Evolutionary conservation across 2,113 vertebrate species (phyloP), one percentile per base, ranked within the genome.

Genomic region (Gulo gulo): DNA sequence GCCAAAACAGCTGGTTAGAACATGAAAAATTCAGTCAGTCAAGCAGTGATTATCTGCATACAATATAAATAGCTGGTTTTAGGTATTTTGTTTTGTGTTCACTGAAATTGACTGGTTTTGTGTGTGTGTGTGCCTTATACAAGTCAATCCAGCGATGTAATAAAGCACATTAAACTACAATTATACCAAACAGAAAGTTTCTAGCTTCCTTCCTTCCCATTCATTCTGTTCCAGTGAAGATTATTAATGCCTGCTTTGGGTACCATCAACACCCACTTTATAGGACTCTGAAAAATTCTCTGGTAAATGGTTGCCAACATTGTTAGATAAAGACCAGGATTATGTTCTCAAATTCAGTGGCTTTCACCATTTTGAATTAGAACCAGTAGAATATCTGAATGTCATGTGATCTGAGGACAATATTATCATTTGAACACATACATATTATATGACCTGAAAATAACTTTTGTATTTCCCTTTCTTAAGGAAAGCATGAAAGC

Each of bases 161-260:
- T 81, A 94, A 97, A 84, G 13, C 55, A 6, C 36, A 52, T 88
- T 94, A 94, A 97, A 65, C 65, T 88, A 57, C 34, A 90, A 85
- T 96, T 97, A 95, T 76, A 26, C 14, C 74, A 91, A 88, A 84
- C 39, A 71, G 42, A 83, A 94, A 55, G n/a, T 92, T 92, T 92
- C 92, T 83, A 90, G 23, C 61, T 97, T 96, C 39, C 34, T 96
- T 90, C 20, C 61, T 91, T 80, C 16, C 34, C 50, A 78, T 96
- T 96, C 55, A 94, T 95, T 96, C 47, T 90, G n/a, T 90, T 95
- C 69, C 47, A 87, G 86, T 95, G 96, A 95, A 95, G 74, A 97
- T 93, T 96, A 82, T 96, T 93, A 81, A 91, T 94, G 59, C 67
- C 52, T 79, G 29, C 73, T 92, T 89, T 90, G 21, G 18, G n/a